Percentiles rank a stretch among this genome's conserved stretches.
Conservation (phyloP, 2,888 invertebrate genomes). For the Idaea aversata region DNA sequence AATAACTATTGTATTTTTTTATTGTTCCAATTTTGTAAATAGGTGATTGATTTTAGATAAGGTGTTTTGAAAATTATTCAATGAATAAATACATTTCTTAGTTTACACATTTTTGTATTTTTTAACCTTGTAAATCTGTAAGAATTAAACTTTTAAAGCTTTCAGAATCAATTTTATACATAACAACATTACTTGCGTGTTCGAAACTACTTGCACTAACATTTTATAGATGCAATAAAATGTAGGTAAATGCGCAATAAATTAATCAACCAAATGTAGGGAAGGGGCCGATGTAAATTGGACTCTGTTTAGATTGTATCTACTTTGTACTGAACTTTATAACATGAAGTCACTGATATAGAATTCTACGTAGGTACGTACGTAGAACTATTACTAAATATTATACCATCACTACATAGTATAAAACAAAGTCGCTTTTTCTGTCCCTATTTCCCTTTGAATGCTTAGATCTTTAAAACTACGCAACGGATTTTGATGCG, state of each 20-base stretch:
- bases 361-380: background rate
- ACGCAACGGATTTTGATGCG: no score
- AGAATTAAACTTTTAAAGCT: no score
- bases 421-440: no score
- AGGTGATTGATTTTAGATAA: slow-evolving; percentile 16
- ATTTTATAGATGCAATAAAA: background rate
- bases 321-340: background rate
- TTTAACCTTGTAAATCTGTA: background rate
- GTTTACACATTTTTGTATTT: background rate
- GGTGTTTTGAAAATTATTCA: background rate
- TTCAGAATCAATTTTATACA: background rate
- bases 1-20: slow-evolving; percentile 35
- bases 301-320: background rate
- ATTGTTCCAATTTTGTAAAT: slow-evolving; percentile 41
- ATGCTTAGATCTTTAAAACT: no score
- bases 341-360: background rate
- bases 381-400: background rate
- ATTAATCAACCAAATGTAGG: background rate
- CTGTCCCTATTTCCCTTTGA: no score
- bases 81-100: background rate
- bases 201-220: background rate
- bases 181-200: background rate
- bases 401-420: background rate
- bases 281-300: background rate
- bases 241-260: background rate